Percentiles rank a stretch among this genome's conserved stretches.
These are phyloP conservation scores for Leucozona laternaria DNA, from an alignment of 2,888 invertebrate genomes.

Conservation along the genomic window DNA sequence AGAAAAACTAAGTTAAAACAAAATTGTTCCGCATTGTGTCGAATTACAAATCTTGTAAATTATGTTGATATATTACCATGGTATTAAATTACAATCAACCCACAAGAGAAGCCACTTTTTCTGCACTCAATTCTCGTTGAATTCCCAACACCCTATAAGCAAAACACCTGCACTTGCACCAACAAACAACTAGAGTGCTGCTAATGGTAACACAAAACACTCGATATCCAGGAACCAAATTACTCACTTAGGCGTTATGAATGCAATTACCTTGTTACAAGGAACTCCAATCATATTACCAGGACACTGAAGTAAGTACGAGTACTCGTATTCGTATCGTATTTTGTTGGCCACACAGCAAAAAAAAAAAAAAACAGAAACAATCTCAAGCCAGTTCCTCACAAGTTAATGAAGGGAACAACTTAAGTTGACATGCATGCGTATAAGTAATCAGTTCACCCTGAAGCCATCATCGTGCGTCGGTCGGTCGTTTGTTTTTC, in stretches of 20 bases:
- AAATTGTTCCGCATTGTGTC: constrained; percentile 65
- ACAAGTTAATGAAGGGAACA: constrained; percentile 59
- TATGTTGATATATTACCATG: constrained; percentile 41
- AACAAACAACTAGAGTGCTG: not conserved
- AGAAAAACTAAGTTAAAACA: not conserved
- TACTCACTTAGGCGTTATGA: constrained; percentile 72
- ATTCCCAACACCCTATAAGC: constrained; percentile 47
- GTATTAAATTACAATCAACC: constrained; percentile 61
- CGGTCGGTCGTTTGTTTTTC: constrained; percentile 23
- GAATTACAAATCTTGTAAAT: constrained; percentile 60
- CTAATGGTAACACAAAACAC: constrained; percentile 57
- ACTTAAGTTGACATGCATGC: constrained; percentile 47
- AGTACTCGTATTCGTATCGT: no score
- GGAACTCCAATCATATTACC: constrained; percentile 66
- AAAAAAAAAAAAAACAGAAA: not conserved
- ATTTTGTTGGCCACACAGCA: constrained; percentile 13
- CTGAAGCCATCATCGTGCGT: constrained; percentile 52
- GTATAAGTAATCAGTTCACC: constrained; percentile 61
- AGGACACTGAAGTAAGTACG: constrained; percentile 53
- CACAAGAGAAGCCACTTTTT: constrained; percentile 57
- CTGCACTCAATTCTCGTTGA: constrained; percentile 33
- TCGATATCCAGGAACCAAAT: constrained; percentile 74
- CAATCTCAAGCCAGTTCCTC: constrained; percentile 21
- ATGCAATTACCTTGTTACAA: constrained; percentile 72
- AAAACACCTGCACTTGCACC: constrained; percentile 57